Evolutionary conservation across 2,888 invertebrate species (phyloP).

Genomic region (Penaeus monodon): DNA sequence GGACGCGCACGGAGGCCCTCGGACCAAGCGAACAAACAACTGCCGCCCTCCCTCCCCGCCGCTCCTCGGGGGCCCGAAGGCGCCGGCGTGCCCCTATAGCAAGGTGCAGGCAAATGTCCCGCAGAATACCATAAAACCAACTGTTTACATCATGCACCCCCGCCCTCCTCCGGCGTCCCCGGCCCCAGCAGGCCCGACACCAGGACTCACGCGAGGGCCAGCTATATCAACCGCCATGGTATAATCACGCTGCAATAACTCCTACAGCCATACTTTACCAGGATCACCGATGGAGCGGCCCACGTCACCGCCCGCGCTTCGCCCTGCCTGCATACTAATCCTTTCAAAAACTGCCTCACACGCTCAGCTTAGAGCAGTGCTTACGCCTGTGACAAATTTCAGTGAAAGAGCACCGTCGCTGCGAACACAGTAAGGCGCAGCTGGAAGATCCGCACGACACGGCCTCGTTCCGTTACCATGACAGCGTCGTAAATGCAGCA

Average conservation of each 20-base stretch:
- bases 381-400: too few relatives aligned
- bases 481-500: too few relatives aligned
- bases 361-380: too few relatives aligned
- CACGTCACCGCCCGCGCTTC: not conserved
- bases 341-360: not conserved
- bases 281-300: not conserved
- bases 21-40: not conserved
- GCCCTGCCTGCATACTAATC: not conserved
- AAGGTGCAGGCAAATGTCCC: not conserved
- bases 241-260: slow-evolving; percentile 35
- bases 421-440: too few relatives aligned
- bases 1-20: slow-evolving; percentile 6
- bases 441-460: too few relatives aligned
- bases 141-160: slow-evolving; percentile 4
- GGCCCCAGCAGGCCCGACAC: too few relatives aligned
- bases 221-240: slow-evolving; percentile 36
- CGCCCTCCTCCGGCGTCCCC: not conserved
- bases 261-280: slow-evolving; percentile 12
- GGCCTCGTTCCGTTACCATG: too few relatives aligned
- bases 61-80: not conserved
- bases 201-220: slow-evolving; percentile 32
- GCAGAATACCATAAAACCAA: not conserved
- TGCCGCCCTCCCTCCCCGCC: not conserved
- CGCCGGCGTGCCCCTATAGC: not conserved
- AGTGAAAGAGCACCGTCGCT: too few relatives aligned